Base-by-base conservation (phyloP, 2,113 vertebrate genomes). In the Peromyscus californicus region DNA sequence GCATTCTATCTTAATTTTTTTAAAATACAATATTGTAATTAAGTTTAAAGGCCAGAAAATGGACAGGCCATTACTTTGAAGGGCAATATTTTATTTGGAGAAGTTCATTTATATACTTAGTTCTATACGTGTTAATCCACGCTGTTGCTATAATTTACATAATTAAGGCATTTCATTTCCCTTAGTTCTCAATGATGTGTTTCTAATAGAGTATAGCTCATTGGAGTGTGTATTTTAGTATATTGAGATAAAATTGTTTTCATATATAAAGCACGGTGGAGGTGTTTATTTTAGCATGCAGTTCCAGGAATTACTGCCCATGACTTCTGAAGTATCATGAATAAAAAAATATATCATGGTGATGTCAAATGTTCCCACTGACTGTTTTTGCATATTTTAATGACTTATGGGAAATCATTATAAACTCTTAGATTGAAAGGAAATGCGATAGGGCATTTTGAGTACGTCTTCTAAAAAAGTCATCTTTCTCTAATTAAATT, bases 221-320 rank as follows among this genome's bases (percentile, higher is more conserved):
- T 7, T 85, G 33, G 22, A 93, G 19, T 90, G 13, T 74, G 91
- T 86, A 69, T 70, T 61, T 89, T 24, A 87, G 1, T 63, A 82
- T 48, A 42, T 16, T 89, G 72, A 90, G 22, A 82, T 75, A 91
- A 91, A 95, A 69, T 72, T 92, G 8, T 90, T 24, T 61, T 92
- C 48, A 54, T 3, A 67, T 24, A 31, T 75, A 87, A 65, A 69
- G 2, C 69, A 24, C 2, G 72, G 42, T 15, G 21, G 61, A 83
- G 26, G 6, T 75, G 0, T 21, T 4, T 36, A 57, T 97, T 90
- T 84, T 15, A 7, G 85, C 90, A 91, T 85, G 31, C 10, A 76
- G 54, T 67, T 7, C 16, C 24, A 59, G 61, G 17, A 85, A 79
- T 65, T 31, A 90, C 24, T 22, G 12, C 4, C 75, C 42, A 42